Percentiles rank a stretch among this genome's conserved stretches.
Evolutionary conservation across 2,888 invertebrate species (phyloP).

Genomic region (Diploptera punctata): DNA sequence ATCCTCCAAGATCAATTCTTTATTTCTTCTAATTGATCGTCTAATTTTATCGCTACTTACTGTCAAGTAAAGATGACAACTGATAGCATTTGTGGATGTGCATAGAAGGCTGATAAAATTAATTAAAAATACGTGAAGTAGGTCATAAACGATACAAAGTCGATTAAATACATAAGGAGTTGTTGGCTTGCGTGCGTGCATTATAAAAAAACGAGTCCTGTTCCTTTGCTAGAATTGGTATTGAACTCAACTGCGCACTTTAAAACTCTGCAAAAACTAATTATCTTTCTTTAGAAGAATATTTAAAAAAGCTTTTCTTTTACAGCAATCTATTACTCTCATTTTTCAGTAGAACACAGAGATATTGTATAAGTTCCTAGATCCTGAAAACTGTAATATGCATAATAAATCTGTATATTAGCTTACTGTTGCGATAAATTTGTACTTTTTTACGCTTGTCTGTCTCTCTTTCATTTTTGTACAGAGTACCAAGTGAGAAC

Average conservation of each 20-base stretch:
- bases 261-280: neutral
- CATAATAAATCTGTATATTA: constrained; percentile 4
- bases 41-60: neutral
- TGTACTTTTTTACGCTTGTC: neutral
- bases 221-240: too few species aligned
- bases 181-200: too few species aligned
- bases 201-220: too few species aligned
- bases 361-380: neutral
- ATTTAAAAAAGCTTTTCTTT: neutral
- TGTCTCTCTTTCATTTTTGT: neutral
- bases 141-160: too few species aligned
- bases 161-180: too few species aligned
- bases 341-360: neutral
- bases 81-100: too few species aligned
- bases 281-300: constrained; percentile 1
- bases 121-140: too few species aligned
- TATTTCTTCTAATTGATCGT: too few species aligned
- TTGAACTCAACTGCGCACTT: neutral
- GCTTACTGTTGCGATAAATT: neutral
- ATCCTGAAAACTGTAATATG: neutral
- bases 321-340: neutral
- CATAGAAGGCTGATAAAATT: too few species aligned
- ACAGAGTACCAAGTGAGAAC: too few species aligned
- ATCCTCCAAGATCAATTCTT: too few species aligned
- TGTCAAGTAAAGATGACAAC: too few species aligned